Evolutionary conservation across 2,797 vertebrate genomes (phyloP).

Genomic region (Chrysocyon brachyurus): DNA sequence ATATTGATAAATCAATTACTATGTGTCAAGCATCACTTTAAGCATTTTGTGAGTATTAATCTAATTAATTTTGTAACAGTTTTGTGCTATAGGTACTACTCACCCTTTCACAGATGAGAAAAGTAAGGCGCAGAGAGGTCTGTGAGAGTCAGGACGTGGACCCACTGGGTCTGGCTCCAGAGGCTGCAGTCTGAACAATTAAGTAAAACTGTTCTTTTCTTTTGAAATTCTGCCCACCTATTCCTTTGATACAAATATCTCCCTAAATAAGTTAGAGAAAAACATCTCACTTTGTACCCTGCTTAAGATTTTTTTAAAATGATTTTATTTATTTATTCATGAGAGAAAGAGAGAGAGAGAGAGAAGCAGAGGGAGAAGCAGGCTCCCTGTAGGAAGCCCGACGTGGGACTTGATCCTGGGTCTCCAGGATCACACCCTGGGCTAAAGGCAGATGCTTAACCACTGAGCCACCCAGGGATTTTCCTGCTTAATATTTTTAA

Average conservation of each 20-base stretch:
- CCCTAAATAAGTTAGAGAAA: background rate
- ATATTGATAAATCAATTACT: constrained; percentile 4
- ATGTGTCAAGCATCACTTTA: background rate
- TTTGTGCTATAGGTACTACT: background rate
- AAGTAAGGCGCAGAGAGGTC: background rate
- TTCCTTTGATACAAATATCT: constrained; percentile 18
- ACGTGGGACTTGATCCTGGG: too few species aligned
- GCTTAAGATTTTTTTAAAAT: background rate
- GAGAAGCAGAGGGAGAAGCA: too few species aligned
- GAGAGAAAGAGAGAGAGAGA: too few species aligned
- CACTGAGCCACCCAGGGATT: too few species aligned
- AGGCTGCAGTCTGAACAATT: background rate
- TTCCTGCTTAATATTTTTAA: background rate
- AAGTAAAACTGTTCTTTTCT: background rate
- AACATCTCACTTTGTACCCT: background rate
- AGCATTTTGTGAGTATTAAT: constrained; percentile 24
- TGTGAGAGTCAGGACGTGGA: background rate
- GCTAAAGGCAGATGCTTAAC: too few species aligned
- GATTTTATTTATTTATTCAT: too few species aligned
- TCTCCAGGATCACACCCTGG: too few species aligned
- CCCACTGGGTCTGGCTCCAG: background rate
- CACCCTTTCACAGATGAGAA: background rate
- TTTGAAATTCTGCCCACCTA: constrained; percentile 29
- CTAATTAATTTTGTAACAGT: background rate
- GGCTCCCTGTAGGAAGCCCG: too few species aligned